Base-by-base conservation (phyloP, 1,140 invertebrate genomes). In the Drosophila navojoa region DNA sequence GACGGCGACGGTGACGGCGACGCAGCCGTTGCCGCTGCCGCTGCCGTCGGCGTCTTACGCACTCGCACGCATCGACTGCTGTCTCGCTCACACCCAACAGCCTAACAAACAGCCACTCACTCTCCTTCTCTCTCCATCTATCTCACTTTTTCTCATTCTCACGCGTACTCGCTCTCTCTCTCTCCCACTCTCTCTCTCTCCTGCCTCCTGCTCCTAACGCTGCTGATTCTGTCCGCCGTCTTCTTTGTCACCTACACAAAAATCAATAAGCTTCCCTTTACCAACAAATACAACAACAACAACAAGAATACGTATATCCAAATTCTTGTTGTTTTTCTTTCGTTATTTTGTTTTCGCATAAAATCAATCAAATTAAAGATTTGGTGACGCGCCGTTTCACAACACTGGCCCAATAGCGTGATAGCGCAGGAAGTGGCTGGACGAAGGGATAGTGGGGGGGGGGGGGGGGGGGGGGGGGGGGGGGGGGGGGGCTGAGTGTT, bases 231-330 rank as follows among this genome's bases (percentile, higher is more conserved):
- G 35, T 44, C 13, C 22, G 25, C 25, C 25, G 53, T 40, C 38
- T 38, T 42, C 50, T 75, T 68, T 86, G 78, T 78, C 78, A 81
- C 82, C 75, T 71, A 78, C 60, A 49, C 70, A 71, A 84, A 84
- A 66, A 64, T 70, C 66, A 45, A 74, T 74, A 74, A 44, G 27
- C 35, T 10, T 55, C 13, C 15, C 38, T 16, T 45, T 45, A 45
- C 16, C 42, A 45, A 45, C 42, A 45, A 45, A 4, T 3, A 15
- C 16, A 50, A 53, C 27, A 35, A 74, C 58, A 25, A 59, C 59
- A 32, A 38, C 45, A 49, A 63, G 32, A 54, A n/a, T n/a, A n/a
- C n/a, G n/a, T n/a, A 61, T 19, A 27, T 15, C 11, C 22, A 3
- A 50, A 50, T 53, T 53, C 2, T 45, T 27, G 7, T 45, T 45